Evolutionary conservation across 2,113 vertebrate genomes (phyloP), one percentile per base, ranked within the genome.

Genomic region (Uropsilus gracilis): DNA sequence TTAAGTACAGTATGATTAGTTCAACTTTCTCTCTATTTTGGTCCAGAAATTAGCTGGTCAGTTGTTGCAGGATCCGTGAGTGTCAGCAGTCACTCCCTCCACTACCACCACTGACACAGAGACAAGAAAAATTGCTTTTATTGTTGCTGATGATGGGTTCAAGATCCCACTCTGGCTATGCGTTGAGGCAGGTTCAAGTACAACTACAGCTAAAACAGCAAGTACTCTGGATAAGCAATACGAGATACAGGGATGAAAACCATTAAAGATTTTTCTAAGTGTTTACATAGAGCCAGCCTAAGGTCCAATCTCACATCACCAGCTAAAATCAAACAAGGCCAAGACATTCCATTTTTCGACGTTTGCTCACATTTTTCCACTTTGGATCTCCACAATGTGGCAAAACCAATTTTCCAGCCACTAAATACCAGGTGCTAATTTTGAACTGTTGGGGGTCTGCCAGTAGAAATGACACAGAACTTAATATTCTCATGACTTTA

Each of bases 381-480:
- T 90, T 71, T 81, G 57, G 48, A 85, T 75, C 90, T 72, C 59
- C 72, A 66, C 48, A 73, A 73, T 82, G 89, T 46, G 87, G 66
- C 69, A 72, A 95, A 93, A 80, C 5, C 64, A 94, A 83, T 71
- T 88, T 95, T 93, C 76, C 9, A 73, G 53, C 76, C 72, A 95
- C 88, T 94, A 77, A 95, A 94, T 24, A 89, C 42, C 88, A 94
- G 85, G 90, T 95, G 81, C 90, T 75, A 71, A 94, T 92, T 95
- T 64, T 63, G 55, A 85, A 73, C 32, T 63, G 26, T n/a, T 95
- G 68, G 55, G 69, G 55, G 46, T 64, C 85, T 97, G 91, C 85
- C 85, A 85, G 55, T 72, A 94, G 77, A 92, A 92, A 77, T 61
- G 63, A 22, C 44, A 72, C n/a, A 82, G 66, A 95, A 92, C 68